Evolutionary conservation across 2,797 vertebrate genomes (phyloP).

Genomic region (Poeciliopsis presidionis): DNA sequence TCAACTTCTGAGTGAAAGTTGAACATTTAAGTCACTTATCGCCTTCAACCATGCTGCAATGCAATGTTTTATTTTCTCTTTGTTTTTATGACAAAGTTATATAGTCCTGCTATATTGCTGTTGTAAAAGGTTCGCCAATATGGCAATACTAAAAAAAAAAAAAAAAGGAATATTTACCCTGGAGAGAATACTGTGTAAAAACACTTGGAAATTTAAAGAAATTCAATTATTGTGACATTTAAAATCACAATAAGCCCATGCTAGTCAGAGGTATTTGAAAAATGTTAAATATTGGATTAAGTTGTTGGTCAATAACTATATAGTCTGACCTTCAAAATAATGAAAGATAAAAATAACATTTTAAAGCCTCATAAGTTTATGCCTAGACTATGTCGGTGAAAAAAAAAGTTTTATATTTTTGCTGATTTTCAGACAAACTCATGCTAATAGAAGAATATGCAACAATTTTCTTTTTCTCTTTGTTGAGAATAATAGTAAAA

Average conservation of each 20-base stretch:
- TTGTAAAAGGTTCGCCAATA: neutral
- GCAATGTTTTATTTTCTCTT: neutral
- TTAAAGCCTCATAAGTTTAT: no score
- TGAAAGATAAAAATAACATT: neutral
- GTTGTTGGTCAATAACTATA: neutral
- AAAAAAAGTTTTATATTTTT: neutral
- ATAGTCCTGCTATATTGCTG: neutral
- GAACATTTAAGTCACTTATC: neutral
- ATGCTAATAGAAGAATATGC: neutral
- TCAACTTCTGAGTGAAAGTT: neutral
- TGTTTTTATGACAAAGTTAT: slow-evolving; percentile 1
- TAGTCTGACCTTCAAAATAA: neutral
- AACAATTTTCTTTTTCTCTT: neutral
- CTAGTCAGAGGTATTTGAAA: neutral
- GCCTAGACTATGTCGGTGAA: neutral
- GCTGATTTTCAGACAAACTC: neutral
- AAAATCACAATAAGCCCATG: neutral
- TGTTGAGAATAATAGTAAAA: neutral
- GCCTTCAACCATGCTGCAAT: neutral
- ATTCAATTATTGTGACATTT: neutral
- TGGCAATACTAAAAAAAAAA: neutral
- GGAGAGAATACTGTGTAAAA: neutral
- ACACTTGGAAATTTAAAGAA: neutral
- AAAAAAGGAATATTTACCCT: neutral
- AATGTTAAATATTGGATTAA: neutral